These are phyloP conservation scores for Agrypnia vestita DNA, from an alignment of 1,140 invertebrate genomes.

Conservation along the genomic window DNA sequence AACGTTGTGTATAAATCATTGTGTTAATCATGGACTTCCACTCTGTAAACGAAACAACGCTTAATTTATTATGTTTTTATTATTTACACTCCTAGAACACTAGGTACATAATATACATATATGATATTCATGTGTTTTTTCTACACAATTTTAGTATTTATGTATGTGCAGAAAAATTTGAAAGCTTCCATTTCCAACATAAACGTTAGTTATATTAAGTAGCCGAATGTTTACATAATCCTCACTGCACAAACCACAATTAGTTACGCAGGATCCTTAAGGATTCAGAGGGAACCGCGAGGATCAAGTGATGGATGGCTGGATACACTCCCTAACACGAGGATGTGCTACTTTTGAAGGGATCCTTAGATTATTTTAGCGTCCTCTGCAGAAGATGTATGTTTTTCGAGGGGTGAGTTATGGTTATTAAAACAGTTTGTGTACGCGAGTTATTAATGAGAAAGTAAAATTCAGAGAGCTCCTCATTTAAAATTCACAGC, in stretches of 20 bases:
- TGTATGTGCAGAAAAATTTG: not conserved
- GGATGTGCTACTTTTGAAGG: conserved; percentile 5
- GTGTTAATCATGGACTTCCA: no score
- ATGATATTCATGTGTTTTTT: no score
- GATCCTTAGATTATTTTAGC: conserved; percentile 6
- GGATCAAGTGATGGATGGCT: conserved; percentile 26
- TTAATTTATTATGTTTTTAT: no score
- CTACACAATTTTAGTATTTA: no score
- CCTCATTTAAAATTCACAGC: no score
- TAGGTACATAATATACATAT: no score
- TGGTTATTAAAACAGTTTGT: conserved; percentile 7
- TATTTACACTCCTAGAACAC: no score
- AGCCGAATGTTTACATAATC: conserved; percentile 20
- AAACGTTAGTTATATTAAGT: not conserved
- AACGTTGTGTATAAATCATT: no score
- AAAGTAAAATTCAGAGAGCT: no score
- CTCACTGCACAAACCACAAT: conserved; percentile 26
- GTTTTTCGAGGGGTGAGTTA: conserved; percentile 9
- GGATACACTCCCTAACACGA: not conserved
- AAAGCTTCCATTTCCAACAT: not conserved
- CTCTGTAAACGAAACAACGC: no score
- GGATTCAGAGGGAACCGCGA: conserved; percentile 16
- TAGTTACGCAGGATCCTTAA: conserved; percentile 21
- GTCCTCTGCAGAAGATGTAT: conserved; percentile 7
- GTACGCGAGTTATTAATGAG: no score